A percentile compares a stretch with the other conserved stretches of the same genome.
Conservation (phyloP, 2,113 vertebrate genomes). For the Macquaria australasica region DNA sequence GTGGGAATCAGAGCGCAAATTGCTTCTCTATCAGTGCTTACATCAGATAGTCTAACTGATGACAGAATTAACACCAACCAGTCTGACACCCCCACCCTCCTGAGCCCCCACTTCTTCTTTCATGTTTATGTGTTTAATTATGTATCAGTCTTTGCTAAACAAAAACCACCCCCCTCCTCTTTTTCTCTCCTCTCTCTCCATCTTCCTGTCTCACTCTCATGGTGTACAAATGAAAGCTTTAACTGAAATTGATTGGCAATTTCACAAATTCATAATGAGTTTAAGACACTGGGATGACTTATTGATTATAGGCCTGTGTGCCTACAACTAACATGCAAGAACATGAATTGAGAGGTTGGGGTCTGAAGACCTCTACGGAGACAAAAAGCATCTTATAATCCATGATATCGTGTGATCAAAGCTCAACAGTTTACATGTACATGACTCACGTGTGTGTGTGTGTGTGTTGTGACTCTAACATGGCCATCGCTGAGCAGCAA, state of each 20-base stretch:
- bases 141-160: slow-evolving; percentile 1
- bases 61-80: too few relatives aligned
- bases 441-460: not conserved
- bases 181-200: not conserved
- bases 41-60: not conserved
- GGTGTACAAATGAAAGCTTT: slow-evolving; percentile 21
- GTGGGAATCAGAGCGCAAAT: slow-evolving; percentile 9
- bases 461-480: not conserved
- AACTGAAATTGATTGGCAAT: slow-evolving; percentile 43
- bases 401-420: not conserved
- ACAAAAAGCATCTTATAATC: not conserved
- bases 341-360: not conserved
- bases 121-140: not conserved
- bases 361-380: not conserved
- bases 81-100: too few relatives aligned
- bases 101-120: not conserved
- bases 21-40: slow-evolving; percentile 5
- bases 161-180: not conserved
- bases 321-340: slow-evolving; percentile 4
- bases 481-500: slow-evolving; percentile 15
- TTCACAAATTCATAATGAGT: slow-evolving; percentile 48
- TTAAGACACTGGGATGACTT: slow-evolving; percentile 52
- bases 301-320: slow-evolving; percentile 45
- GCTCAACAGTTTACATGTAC: not conserved
- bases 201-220: slow-evolving; percentile 3